Evolutionary conservation across 2,113 vertebrate species (phyloP), one percentile per base, ranked within the genome.

Genomic region (Tursiops truncatus): DNA sequence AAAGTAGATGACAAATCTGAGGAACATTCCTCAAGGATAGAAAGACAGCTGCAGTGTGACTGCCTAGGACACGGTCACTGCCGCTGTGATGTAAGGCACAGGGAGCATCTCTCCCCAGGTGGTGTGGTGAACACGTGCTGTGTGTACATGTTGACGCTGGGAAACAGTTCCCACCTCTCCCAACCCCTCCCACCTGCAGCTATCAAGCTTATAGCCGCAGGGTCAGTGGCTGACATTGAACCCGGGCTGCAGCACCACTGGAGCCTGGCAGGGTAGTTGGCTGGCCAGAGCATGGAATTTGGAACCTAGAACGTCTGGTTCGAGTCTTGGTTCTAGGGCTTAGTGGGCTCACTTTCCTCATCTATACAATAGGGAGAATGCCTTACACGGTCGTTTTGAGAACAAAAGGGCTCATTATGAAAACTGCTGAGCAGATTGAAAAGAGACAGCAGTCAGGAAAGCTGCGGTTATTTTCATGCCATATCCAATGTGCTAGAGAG

Each of bases 351-450:
- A 26, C 70, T 83, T 70, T 93, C 85, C 25, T 88, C 77, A 56
- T 92, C 63, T 87, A n/a, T 89, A 92, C 93, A 88, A 84, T 95
- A 90, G 71, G 71, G 70, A 91, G 63, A 81, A 80, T 62, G 96
- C 74, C 26, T 38, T 58, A 56, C 2, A 83, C n/a, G 74, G 63
- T 68, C 47, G 68, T 97, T 96, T 83, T 97, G 92, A 97, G 83
- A 77, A 84, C n/a, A 25, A 53, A 28, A n/a, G 96, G 96, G 77
- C 80, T 98, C 96, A 95, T 97, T 97, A n/a, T 94, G 94, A 96
- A 97, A 98, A 95, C 79, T 91, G 94, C 97, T 97, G 96, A 97
- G 92, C 90, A 62, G 87, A 91, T 70, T 97, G 74, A 95, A 96
- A 96, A 44, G 3, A 71, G 88, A 90, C 73, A 62, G 83, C 44